A percentile compares a stretch with the other conserved stretches of the same genome.
phyloP scores from a whole-genome alignment of 2,888 invertebrate species.

The Metallyticus violacea region DNA sequence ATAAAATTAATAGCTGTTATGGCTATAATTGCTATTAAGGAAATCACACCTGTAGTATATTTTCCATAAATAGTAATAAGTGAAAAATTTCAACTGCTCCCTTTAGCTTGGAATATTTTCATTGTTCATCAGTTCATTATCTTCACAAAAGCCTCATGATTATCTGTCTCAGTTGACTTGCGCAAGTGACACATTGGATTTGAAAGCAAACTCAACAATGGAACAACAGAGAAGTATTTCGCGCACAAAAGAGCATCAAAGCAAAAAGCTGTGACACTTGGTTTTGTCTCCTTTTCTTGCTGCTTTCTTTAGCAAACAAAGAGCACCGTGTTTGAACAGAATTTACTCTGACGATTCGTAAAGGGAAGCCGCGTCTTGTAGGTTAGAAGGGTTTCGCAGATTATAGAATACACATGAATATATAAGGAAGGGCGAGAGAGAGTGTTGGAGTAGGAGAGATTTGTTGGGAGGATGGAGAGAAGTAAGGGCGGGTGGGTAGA shows the following conservation, averaged over 20 bases:
- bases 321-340: conserved; percentile 11
- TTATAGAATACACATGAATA: neutral
- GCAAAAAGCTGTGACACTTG: neutral
- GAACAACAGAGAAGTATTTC: neutral
- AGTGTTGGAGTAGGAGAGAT: neutral
- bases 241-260: neutral
- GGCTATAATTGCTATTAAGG: no score
- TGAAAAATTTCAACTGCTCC: no score
- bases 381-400: neutral
- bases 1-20: no score
- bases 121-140: no score
- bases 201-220: neutral
- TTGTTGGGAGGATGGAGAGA: neutral
- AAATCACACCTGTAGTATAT: no score
- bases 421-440: neutral
- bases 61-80: no score
- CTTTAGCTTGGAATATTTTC: no score
- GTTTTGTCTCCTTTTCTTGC: neutral
- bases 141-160: no score
- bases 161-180: no score
- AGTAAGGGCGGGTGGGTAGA: neutral
- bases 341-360: conserved; percentile 20
- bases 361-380: neutral
- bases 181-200: neutral
- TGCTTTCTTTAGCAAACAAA: neutral